These are phyloP conservation scores for Yponomeuta plumbellus DNA, from an alignment of 2,888 invertebrate genomes.

Conservation along the genomic window DNA sequence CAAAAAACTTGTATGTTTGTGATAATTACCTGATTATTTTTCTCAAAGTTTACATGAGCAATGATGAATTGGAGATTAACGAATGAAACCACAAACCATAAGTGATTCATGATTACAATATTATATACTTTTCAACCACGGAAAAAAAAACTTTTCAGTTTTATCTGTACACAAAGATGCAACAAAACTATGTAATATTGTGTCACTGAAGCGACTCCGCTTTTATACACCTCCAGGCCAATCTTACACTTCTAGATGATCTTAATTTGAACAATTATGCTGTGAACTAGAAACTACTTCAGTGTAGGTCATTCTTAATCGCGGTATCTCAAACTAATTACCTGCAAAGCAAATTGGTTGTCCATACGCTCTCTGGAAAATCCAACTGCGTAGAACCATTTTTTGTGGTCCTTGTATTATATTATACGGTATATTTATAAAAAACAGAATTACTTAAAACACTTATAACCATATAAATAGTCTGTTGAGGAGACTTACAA, in stretches of 20 bases:
- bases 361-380: neutral
- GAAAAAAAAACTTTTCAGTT: neutral
- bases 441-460: too few relatives aligned
- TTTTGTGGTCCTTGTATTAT: neutral
- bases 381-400: neutral
- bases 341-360: neutral
- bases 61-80: neutral
- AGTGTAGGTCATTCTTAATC: neutral
- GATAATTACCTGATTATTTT: neutral
- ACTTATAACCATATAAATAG: too few relatives aligned
- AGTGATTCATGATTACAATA: neutral
- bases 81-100: neutral
- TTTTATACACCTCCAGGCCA: neutral
- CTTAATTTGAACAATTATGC: neutral
- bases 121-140: neutral
- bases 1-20: too few relatives aligned
- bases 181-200: neutral
- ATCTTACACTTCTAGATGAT: neutral
- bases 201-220: neutral
- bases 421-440: too few relatives aligned
- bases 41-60: neutral
- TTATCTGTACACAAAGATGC: neutral
- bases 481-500: too few relatives aligned
- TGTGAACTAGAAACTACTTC: too few relatives aligned
- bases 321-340: neutral